phyloP scores from a whole-genome alignment of 2,888 invertebrate species.

The Actias luna region DNA sequence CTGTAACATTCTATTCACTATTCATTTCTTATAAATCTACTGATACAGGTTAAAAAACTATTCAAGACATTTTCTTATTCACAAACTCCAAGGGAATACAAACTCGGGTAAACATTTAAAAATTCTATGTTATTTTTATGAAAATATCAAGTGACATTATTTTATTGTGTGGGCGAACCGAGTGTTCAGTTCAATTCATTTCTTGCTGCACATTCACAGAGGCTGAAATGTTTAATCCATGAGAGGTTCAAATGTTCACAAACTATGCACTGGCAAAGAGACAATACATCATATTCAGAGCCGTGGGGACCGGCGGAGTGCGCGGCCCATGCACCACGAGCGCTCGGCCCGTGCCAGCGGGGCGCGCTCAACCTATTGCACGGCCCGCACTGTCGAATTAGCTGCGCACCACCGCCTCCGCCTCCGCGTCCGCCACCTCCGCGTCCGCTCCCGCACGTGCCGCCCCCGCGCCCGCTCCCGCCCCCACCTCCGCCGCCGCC shows the following conservation, averaged over 20 bases:
- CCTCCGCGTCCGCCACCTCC: constrained; percentile 62
- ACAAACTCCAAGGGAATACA: not conserved
- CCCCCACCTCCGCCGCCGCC: constrained; percentile 43
- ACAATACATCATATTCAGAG: not conserved
- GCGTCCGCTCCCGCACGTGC: constrained; percentile 14
- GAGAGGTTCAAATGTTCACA: not conserved
- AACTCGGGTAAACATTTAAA: constrained; percentile 2
- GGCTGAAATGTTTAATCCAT: not conserved
- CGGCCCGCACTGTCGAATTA: constrained; percentile 21
- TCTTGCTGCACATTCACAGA: not conserved
- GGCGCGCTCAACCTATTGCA: constrained; percentile 80
- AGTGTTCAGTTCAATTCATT: not conserved
- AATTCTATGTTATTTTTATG: not conserved
- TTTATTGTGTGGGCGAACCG: not conserved
- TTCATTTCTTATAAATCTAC: not conserved
- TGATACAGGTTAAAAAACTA: constrained; percentile 6
- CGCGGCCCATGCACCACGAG: constrained; percentile 30
- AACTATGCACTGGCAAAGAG: not conserved
- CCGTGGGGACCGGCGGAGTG: constrained; percentile 22
- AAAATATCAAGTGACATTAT: not conserved
- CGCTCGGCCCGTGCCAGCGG: constrained; percentile 30
- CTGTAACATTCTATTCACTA: not conserved
- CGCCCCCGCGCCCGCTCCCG: constrained; percentile 73
- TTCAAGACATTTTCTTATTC: constrained; percentile 3
- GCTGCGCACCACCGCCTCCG: constrained; percentile 19